Evolutionary conservation across 2,113 vertebrate species (phyloP).

Genomic region (Macaca mulatta): DNA sequence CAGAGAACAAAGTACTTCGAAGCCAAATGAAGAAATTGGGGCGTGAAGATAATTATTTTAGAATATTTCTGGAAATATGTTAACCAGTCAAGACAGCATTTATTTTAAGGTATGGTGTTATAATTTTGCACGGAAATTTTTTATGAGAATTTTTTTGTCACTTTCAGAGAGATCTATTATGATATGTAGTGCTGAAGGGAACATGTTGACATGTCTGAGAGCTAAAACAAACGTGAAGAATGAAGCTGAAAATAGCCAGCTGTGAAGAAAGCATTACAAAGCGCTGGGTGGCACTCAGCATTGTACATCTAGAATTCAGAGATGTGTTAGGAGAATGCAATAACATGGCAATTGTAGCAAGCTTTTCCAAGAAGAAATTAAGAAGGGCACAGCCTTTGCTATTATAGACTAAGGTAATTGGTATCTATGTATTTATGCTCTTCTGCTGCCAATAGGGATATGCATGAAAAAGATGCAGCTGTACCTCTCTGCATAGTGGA

Average conservation of each 20-base stretch:
- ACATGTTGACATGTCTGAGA: conserved; percentile 74
- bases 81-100: conserved; percentile 63
- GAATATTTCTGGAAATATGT: conserved; percentile 62
- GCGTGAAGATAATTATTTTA: conserved; percentile 59
- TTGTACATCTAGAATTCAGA: conserved; percentile 73
- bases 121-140: conserved; percentile 59
- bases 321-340: conserved; percentile 62
- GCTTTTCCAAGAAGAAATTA: conserved; percentile 70
- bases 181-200: conserved; percentile 70
- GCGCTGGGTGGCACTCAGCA: conserved; percentile 61
- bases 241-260: conserved; percentile 79
- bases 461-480: neutral
- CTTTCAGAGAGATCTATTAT: conserved; percentile 68
- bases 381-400: conserved; percentile 63
- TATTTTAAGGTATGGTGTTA: conserved; percentile 63
- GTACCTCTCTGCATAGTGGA: conserved; percentile 2
- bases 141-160: conserved; percentile 67
- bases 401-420: conserved; percentile 64
- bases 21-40: conserved; percentile 59
- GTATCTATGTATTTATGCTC: conserved; percentile 61
- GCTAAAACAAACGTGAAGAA: conserved; percentile 77
- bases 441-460: neutral
- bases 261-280: conserved; percentile 78
- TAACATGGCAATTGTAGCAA: conserved; percentile 57
- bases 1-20: conserved; percentile 62